Evolutionary conservation across 2,888 invertebrate genomes (phyloP), one percentile per base, ranked within the genome.

Genomic region (Crossocerus cetratus): DNA sequence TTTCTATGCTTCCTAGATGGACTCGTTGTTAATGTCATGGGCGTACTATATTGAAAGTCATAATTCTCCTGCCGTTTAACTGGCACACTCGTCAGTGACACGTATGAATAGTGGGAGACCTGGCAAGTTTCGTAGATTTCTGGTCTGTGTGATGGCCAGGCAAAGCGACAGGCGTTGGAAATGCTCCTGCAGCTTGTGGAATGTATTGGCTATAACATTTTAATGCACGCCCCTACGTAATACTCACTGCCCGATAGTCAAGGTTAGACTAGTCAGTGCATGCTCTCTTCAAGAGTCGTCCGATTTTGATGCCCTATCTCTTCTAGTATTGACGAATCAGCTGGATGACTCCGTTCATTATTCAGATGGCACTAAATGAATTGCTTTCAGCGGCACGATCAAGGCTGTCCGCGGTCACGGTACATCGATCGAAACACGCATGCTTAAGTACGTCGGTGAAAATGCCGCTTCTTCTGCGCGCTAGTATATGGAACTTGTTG

Each of bases 1-100:
- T 64, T 64, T 75, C 72, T 21, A 75, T 66, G 56, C 69, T 63
- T 69, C 64, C 57, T 66, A 66, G 66, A 65, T 69, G 66, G 18
- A n/a, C 55, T 43, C 16, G 43, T 56, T 32, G 45, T 18, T 16
- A 69, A 59, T 45, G 45, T 21, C 14, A 13, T 13, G 44, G 11
- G 4, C 16, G 49, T 56, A 61, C 53, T 56, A 20, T 69, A 71
- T 53, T 22, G 53, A 53, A 64, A 57, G n/a, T 61, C 55, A 42
- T 66, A 58, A 53, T 49, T 71, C 49, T 60, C 42, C 14, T 32
- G 32, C 8, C 32, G 32, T 32, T 23, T 57, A 57, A 57, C 4
- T 16, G 4, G 16, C 23, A 14, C 23, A 23, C 14, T 8, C 14
- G 56, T 22, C 14, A 3, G 11, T 32, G 2, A 16, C 23, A 22